A percentile compares a stretch with the other conserved stretches of the same genome.
phyloP scores from a whole-genome alignment of 2,113 vertebrate species.

The Emydura subglobosa region DNA sequence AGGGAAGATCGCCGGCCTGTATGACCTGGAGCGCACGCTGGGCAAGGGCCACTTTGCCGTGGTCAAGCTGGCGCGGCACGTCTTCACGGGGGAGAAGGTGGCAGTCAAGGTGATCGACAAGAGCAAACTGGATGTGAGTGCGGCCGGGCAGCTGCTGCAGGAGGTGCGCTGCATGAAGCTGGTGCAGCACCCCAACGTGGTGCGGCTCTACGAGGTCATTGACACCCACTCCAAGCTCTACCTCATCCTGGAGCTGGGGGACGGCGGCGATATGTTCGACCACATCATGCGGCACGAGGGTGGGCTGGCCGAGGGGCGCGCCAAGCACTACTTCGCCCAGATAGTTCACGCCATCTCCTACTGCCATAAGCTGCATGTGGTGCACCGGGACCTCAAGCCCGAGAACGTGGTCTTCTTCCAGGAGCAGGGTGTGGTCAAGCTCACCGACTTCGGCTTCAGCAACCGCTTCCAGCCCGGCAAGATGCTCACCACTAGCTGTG shows the following conservation, averaged over 20 bases:
- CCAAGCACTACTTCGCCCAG: conserved; percentile 90
- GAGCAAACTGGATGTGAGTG: conserved; percentile 85
- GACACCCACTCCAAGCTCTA: conserved; percentile 90
- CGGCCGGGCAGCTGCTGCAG: conserved; percentile 87
- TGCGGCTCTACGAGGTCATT: conserved; percentile 91
- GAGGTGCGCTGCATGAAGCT: conserved; percentile 93
- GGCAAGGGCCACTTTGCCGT: conserved; percentile 90
- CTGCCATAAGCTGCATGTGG: conserved; percentile 90
- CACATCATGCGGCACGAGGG: conserved; percentile 90
- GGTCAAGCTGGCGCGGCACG: conserved; percentile 88
- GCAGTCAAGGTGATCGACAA: conserved; percentile 93
- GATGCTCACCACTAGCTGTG: conserved; percentile 91
- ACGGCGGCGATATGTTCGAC: conserved; percentile 91
- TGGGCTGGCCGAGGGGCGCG: conserved; percentile 81
- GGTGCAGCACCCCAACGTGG: conserved; percentile 92
- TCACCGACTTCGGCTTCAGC: conserved; percentile 92
- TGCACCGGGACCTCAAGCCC: conserved; percentile 90
- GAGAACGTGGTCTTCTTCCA: conserved; percentile 94
- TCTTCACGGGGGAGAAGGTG: conserved; percentile 88
- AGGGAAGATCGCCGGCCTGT: conserved; percentile 87
- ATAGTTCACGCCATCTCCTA: conserved; percentile 88
- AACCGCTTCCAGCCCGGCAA: conserved; percentile 89
- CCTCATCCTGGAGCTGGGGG: conserved; percentile 91
- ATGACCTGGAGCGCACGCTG: conserved; percentile 88
- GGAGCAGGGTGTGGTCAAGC: conserved; percentile 88